A percentile compares a stretch with the other conserved stretches of the same genome.
These are phyloP conservation scores for Arion vulgaris DNA, from an alignment of 1,140 invertebrate genomes.

Conservation along the genomic window DNA sequence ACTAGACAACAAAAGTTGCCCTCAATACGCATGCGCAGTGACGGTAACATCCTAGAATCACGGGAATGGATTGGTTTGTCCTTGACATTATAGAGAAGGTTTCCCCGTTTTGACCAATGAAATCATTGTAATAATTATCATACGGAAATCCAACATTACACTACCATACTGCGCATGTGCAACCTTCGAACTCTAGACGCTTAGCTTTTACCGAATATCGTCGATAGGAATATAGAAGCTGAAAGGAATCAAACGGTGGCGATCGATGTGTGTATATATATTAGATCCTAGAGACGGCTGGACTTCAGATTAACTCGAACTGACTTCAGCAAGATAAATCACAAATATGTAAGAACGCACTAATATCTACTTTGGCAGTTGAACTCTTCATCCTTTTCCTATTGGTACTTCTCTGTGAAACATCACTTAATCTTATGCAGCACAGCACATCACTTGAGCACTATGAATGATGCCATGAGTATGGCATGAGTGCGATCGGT, in stretches of 20 bases:
- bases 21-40: conserved; percentile 32
- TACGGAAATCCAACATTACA: neutral
- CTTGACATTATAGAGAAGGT: conserved; percentile 22
- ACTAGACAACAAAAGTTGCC: conserved; percentile 31
- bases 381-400: neutral
- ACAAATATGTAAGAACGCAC: neutral
- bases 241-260: too few relatives aligned
- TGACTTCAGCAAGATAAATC: neutral
- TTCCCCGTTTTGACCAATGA: conserved; percentile 31
- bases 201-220: neutral
- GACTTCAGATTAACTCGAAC: too few relatives aligned
- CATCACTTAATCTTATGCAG: too few relatives aligned
- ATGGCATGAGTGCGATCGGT: too few relatives aligned
- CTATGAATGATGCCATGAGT: too few relatives aligned
- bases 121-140: neutral
- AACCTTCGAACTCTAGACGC: neutral
- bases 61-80: conserved; percentile 19
- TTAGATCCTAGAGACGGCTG: too few relatives aligned
- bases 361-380: neutral
- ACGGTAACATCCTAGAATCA: neutral
- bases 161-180: neutral
- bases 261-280: too few relatives aligned
- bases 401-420: too few relatives aligned
- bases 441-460: too few relatives aligned
- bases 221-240: neutral